Evolutionary conservation across 2,888 invertebrate species (phyloP), one percentile per base, ranked within the genome.

Genomic region (Agrotis exclamationis): DNA sequence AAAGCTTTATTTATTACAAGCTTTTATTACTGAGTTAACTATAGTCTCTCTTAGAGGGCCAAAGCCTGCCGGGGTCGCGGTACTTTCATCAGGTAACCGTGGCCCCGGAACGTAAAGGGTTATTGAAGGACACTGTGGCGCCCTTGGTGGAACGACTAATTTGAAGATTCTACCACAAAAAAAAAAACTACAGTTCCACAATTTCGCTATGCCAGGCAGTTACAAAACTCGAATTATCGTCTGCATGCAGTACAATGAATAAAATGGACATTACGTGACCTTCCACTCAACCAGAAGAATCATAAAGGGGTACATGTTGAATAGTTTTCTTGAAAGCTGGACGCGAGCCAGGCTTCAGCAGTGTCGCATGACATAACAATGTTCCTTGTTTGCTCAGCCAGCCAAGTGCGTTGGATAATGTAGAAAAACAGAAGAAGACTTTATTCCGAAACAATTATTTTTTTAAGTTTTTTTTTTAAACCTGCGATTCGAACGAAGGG

Each of bases 251-350:
- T 39, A 69, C 75, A 74, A 70, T 80, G 83, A 79, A 80, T 80
- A 80, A 74, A 74, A 80, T 69, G 53, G 57, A 14, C 63, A 60
- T 83, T 70, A 69, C 63, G 83, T 64, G 66, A 67, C 75, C 54
- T 74, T 70, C 66, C 48, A 64, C 62, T 69, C 50, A 66, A 47
- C 66, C 57, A 72, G 47, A 67, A 71, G 14, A 73, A 68, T 79
- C 74, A 79, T 83, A 74, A 39, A 68, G 56, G 53, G 74, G 60
- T 50, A 54, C 57, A 54, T 74, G 72, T 65, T 73, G 74, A 83
- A 79, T 68, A 79, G 83, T 79, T 79, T 79, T 74, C 74, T 68
- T 53, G 54, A 13, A 56, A 79, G 59, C 64, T 79, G 79, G 79
- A 83, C 16, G 11, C 14, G 24, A 53, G 83, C 79, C 79, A 79